phyloP scores from a whole-genome alignment of 2,797 vertebrate species.

The Miichthys miiuy region DNA sequence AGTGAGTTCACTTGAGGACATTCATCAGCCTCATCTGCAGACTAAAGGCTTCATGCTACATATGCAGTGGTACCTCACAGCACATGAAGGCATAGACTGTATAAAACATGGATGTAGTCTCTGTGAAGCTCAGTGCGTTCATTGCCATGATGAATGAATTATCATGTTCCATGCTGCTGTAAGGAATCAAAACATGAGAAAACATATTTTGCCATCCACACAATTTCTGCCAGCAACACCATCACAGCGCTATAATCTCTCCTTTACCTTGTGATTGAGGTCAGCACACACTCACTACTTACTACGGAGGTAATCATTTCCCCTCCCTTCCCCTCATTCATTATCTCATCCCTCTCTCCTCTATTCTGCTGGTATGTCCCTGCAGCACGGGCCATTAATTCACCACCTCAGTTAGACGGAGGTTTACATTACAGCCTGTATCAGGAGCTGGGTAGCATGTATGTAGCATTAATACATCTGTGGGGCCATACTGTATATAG shows the following conservation, averaged over 20 bases:
- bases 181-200: neutral
- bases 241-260: constrained; percentile 3
- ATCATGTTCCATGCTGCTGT: neutral
- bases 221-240: neutral
- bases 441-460: too few relatives aligned
- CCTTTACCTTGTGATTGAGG: constrained; percentile 19
- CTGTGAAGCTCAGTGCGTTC: too few relatives aligned
- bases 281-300: constrained; percentile 5
- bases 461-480: too few relatives aligned
- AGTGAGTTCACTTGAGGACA: too few relatives aligned
- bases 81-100: too few relatives aligned
- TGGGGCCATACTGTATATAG: too few relatives aligned
- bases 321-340: constrained; percentile 1
- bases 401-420: constrained; percentile 27
- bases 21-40: too few relatives aligned
- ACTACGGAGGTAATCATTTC: constrained; percentile 32
- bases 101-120: too few relatives aligned
- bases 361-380: constrained; percentile 5
- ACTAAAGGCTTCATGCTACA: too few relatives aligned
- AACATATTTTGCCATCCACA: neutral
- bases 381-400: constrained; percentile 7
- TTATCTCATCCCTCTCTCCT: constrained; percentile 33
- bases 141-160: neutral
- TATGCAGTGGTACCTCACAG: too few relatives aligned
- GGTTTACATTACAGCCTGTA: constrained; percentile 8